Conservation (phyloP, 1,140 invertebrate species). For the Uloborus diversus region DNA sequence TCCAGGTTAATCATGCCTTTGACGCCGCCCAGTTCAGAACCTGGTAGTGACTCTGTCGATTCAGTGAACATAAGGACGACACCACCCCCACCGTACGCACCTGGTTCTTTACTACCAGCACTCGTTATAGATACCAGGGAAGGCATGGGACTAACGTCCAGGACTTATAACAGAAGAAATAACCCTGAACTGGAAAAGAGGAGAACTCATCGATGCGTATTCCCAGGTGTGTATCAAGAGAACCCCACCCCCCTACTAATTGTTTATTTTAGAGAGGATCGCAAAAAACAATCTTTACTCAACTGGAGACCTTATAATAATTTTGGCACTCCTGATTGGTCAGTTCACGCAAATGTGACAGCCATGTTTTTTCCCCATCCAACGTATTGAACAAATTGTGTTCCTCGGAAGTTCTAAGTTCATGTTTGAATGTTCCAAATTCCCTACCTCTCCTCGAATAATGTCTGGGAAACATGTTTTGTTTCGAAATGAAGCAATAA, state of each 20-base stretch:
- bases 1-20: constrained; percentile 65
- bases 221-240: constrained; percentile 76
- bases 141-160: constrained; percentile 64
- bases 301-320: not conserved
- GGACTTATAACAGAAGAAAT: constrained; percentile 86
- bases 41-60: constrained; percentile 67
- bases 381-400: not conserved
- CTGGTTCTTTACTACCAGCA: constrained; percentile 72
- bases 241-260: not conserved
- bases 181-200: constrained; percentile 95
- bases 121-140: constrained; percentile 36
- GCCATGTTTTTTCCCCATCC: not conserved
- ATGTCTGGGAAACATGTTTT: no score
- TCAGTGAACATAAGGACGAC: constrained; percentile 57
- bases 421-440: no score
- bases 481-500: no score
- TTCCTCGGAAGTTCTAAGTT: not conserved
- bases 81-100: constrained; percentile 64
- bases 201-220: constrained; percentile 94
- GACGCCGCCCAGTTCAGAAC: constrained; percentile 83
- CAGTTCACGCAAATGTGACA: not conserved
- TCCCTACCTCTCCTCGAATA: no score
- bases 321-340: not conserved
- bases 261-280: no score
- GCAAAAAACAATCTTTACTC: no score